A percentile compares a stretch with the other conserved stretches of the same genome.
Conservation (phyloP, 2,797 vertebrate genomes). For the Cyclopterus lumpus region DNA sequence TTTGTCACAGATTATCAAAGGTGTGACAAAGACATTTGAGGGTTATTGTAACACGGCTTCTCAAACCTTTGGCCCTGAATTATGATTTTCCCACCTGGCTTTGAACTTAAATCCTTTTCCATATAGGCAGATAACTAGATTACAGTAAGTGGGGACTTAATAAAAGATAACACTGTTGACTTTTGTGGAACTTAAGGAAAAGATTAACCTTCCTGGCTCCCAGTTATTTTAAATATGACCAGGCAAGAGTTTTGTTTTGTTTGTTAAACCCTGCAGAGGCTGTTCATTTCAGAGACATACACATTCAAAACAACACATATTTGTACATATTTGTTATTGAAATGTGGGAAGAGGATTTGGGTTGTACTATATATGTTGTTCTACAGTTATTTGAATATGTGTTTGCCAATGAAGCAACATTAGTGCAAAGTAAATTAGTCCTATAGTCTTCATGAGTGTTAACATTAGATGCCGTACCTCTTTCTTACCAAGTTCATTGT, state of each 20-base stretch:
- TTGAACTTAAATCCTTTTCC: conserved; percentile 48
- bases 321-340: neutral
- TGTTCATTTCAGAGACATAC: conserved; percentile 9
- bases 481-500: no score
- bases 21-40: conserved; percentile 21
- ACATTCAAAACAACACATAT: conserved; percentile 3
- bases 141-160: conserved; percentile 52
- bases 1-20: neutral
- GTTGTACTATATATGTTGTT: neutral
- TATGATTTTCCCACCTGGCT: conserved; percentile 36
- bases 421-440: neutral
- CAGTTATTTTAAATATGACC: conserved; percentile 18
- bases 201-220: conserved; percentile 53
- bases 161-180: conserved; percentile 58
- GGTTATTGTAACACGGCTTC: conserved; percentile 13
- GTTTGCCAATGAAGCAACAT: neutral
- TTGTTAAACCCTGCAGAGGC: neutral
- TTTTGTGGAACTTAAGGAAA: conserved; percentile 49
- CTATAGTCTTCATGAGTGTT: neutral
- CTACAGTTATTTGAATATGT: neutral
- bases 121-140: conserved; percentile 58
- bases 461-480: no score
- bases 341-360: neutral
- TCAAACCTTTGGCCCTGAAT: conserved; percentile 39
- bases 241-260: conserved; percentile 10